Evolutionary conservation across 2,797 vertebrate species (phyloP).

Genomic region (Hoplostethus atlanticus): DNA sequence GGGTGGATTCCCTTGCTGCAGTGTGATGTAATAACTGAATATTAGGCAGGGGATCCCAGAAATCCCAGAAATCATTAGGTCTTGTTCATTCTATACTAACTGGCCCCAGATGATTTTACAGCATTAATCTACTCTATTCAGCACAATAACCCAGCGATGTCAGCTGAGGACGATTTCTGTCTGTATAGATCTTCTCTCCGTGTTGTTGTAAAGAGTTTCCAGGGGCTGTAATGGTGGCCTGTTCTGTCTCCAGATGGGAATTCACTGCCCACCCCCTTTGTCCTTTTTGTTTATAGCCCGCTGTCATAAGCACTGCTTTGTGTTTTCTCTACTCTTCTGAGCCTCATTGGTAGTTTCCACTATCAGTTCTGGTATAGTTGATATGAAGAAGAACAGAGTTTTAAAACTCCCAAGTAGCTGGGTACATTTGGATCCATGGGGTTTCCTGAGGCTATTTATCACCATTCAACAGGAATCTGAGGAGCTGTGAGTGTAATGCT

Average conservation of each 20-base stretch:
- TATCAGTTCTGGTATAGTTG: constrained; percentile 6
- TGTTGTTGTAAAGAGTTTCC: constrained; percentile 29
- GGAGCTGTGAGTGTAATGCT: constrained; percentile 8
- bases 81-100: constrained; percentile 29
- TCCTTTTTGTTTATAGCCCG: constrained; percentile 48
- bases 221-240: constrained; percentile 35
- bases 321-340: constrained; percentile 21
- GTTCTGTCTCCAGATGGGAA: constrained; percentile 54
- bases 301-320: constrained; percentile 36
- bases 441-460: constrained; percentile 11
- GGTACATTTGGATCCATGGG: constrained; percentile 2
- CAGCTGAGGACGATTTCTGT: constrained; percentile 15
- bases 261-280: constrained; percentile 29
- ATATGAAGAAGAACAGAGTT: constrained; percentile 21
- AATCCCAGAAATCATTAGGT: constrained; percentile 59
- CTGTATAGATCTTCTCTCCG: constrained; percentile 32
- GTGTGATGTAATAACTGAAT: constrained; percentile 56
- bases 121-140: constrained; percentile 44
- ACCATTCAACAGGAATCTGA: neutral
- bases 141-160: constrained; percentile 55
- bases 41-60: constrained; percentile 61
- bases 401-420: neutral
- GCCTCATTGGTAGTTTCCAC: constrained; percentile 47
- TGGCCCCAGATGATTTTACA: constrained; percentile 43
- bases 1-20: constrained; percentile 33